Evolutionary conservation across 2,888 invertebrate species (phyloP), one percentile per base, ranked within the genome.

Genomic region (Machimus atricapillus): DNA sequence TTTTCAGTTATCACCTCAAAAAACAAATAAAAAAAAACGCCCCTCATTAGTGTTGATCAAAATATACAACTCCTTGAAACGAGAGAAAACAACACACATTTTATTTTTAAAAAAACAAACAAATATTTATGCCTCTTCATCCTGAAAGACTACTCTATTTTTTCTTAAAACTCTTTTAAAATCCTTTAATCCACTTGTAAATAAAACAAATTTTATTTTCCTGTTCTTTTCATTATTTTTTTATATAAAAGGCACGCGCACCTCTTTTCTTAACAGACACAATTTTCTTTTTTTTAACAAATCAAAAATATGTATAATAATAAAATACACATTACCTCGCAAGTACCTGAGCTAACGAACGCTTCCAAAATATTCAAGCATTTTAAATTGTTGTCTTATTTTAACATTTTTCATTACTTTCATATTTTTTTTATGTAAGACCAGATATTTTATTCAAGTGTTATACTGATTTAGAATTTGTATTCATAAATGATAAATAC

Each of bases 61-160:
- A 74, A 74, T 8, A 74, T 37, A 85, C 73, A 85, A 74, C 85
- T 85, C 85, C 43, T 74, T 74, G 85, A 85, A 85, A 85, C 85
- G 85, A 85, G 85, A 85, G 34, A 83, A n/a, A n/a, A 66, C 43
- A 79, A n/a, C 16, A 40, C n/a, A 46, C 23, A 52, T 23, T 66
- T 66, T 66, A 23, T 23, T 27, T 7, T 23, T 23, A 23, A 19
- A 19, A 9, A 19, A 9, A 66, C 6, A 40, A 40, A 12, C 9
- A 12, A 34, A 40, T 4, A 40, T n/a, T n/a, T 12, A 66, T 9
- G 66, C 23, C 66, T 66, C 23, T 76, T 76, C 76, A 34, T 76
- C 76, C 76, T 40, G 2, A 34, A 34, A 34, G n/a, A 19, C 23
- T 23, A 37, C 37, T n/a, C n/a, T 82, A 19, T 82, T 19, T 37